Evolutionary conservation across 1,140 invertebrate genomes (phyloP).

Genomic region (Choristoneura fumiferana): DNA sequence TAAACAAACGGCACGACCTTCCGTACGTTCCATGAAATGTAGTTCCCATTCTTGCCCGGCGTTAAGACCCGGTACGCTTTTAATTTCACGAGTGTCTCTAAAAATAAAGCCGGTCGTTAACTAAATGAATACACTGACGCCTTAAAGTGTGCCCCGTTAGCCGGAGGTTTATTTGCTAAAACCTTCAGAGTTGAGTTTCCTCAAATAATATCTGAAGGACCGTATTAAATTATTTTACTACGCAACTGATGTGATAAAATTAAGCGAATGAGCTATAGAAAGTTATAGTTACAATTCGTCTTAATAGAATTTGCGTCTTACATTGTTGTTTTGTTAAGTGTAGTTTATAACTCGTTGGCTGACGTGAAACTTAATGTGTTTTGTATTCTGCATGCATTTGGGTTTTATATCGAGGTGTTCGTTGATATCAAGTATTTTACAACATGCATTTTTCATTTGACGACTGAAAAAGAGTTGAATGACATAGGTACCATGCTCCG

Average conservation of each 20-base stretch:
- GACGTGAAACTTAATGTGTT: too few species aligned
- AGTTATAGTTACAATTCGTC: not conserved
- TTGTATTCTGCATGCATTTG: too few species aligned
- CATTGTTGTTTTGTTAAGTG: not conserved
- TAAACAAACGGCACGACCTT: too few species aligned
- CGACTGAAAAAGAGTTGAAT: too few species aligned
- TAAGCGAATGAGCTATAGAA: conserved; percentile 17
- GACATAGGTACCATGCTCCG: too few species aligned
- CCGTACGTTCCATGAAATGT: not conserved
- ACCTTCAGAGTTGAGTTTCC: conserved; percentile 22
- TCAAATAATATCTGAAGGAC: conserved; percentile 11
- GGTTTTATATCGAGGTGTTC: too few species aligned
- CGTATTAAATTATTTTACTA: conserved; percentile 12
- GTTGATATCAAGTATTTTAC: too few species aligned
- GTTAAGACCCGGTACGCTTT: conserved; percentile 24
- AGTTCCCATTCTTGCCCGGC: not conserved
- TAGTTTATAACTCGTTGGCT: too few species aligned
- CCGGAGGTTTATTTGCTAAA: conserved; percentile 37
- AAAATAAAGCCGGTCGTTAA: conserved; percentile 29
- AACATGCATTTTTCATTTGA: too few species aligned
- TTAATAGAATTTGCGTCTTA: conserved; percentile 12
- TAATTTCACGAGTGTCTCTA: conserved; percentile 35
- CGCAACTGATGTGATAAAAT: conserved; percentile 12
- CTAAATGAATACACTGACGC: conserved; percentile 21
- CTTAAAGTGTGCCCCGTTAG: conserved; percentile 32